Percentiles rank a stretch among this genome's conserved stretches.
Conservation (phyloP, 2,888 invertebrate species). For the Apamea monoglypha region DNA sequence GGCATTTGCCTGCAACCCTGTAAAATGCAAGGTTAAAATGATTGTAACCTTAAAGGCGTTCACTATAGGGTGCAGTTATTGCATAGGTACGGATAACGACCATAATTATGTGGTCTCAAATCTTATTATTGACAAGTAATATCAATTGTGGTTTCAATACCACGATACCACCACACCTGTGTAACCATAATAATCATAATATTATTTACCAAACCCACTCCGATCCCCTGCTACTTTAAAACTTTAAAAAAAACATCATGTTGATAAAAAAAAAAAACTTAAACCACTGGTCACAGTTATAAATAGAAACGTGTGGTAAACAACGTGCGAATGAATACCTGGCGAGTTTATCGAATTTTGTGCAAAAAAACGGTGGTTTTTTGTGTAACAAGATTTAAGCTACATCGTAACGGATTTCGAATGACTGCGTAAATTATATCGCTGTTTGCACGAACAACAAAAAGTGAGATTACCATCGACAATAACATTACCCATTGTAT, state of each 20-base stretch:
- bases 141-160: conserved; percentile 58
- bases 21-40: conserved; percentile 52
- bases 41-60: conserved; percentile 39
- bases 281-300: conserved; percentile 74
- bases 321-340: conserved; percentile 52
- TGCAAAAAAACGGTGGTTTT: conserved; percentile 11
- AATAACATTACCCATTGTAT: conserved; percentile 28
- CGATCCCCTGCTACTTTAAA: conserved; percentile 56
- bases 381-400: conserved; percentile 35
- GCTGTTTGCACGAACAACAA: conserved; percentile 42
- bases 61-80: conserved; percentile 55
- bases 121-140: conserved; percentile 59
- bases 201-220: conserved; percentile 45
- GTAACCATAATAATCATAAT: conserved; percentile 45
- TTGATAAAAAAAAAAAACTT: conserved; percentile 66
- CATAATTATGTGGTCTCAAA: conserved; percentile 50
- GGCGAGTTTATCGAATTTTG: conserved; percentile 42
- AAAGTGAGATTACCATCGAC: conserved; percentile 31
- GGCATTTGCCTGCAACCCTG: no score
- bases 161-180: conserved; percentile 36
- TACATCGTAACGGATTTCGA: conserved; percentile 51
- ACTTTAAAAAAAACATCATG: conserved; percentile 65
- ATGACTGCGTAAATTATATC: conserved; percentile 42
- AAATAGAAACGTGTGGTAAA: conserved; percentile 75
- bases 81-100: conserved; percentile 39